Evolutionary conservation across 2,888 invertebrate genomes (phyloP).

Genomic region (Mesorhabditis spiculigera): DNA sequence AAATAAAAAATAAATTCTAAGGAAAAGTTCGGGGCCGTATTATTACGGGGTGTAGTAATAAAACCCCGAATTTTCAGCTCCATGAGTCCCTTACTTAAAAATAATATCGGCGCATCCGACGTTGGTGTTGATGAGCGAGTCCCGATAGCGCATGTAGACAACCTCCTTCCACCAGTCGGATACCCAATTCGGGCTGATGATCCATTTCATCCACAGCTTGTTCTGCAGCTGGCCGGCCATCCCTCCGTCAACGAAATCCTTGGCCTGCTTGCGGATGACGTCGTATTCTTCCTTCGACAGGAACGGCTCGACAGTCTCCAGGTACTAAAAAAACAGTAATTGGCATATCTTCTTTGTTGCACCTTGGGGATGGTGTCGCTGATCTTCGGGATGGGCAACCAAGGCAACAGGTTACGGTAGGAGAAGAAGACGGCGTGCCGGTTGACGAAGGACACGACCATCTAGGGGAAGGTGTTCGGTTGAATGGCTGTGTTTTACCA

Average conservation of each 20-base stretch:
- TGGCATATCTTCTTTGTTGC: too few relatives aligned
- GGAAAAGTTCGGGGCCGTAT: too few relatives aligned
- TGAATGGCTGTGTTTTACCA: constrained; percentile 20
- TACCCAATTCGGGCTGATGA: constrained; percentile 43
- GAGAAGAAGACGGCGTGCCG: constrained; percentile 37
- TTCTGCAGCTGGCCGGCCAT: constrained; percentile 36
- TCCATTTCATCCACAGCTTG: constrained; percentile 51
- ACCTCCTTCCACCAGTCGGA: constrained; percentile 53
- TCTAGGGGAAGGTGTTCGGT: constrained; percentile 11
- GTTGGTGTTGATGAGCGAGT: constrained; percentile 42
- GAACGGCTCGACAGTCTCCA: constrained; percentile 42
- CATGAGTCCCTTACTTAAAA: constrained; percentile 4
- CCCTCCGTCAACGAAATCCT: constrained; percentile 36
- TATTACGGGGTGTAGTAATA: too few relatives aligned
- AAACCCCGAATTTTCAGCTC: too few relatives aligned
- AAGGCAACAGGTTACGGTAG: constrained; percentile 39
- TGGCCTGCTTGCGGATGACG: constrained; percentile 26
- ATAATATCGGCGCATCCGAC: constrained; percentile 45
- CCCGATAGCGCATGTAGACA: constrained; percentile 48
- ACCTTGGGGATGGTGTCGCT: constrained; percentile 32
- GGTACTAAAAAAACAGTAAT: constrained; percentile 23
- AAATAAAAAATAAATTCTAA: too few relatives aligned
- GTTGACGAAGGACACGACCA: constrained; percentile 23
- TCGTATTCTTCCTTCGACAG: constrained; percentile 34
- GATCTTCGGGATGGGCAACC: constrained; percentile 36